These are phyloP conservation scores for Actinopyga echinites DNA, from an alignment of 53 echinoderm and acorn worm genomes.

Conservation along the genomic window DNA sequence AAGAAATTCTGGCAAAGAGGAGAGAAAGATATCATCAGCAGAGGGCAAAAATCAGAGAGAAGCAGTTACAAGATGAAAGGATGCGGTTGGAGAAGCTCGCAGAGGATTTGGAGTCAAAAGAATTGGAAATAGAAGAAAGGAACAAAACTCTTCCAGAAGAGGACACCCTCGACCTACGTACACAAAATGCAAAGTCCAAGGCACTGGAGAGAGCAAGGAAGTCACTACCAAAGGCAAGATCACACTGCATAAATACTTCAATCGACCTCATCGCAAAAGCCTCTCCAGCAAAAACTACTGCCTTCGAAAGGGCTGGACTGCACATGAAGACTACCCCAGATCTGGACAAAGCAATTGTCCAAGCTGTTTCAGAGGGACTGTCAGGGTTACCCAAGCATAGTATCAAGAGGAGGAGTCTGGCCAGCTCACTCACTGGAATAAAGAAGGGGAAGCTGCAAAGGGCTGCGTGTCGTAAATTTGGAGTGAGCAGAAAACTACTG, in stretches of 20 bases:
- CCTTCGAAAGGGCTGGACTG: conserved; percentile 24
- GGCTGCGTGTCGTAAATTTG: conserved; percentile 24
- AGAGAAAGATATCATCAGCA: too few species aligned
- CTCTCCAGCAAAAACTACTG: conserved; percentile 27
- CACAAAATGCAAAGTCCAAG: conserved; percentile 22
- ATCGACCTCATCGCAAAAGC: conserved; percentile 19
- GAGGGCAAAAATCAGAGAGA: too few species aligned
- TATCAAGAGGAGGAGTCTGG: conserved; percentile 19
- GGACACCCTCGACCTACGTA: conserved; percentile 7
- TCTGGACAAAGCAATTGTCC: background rate
- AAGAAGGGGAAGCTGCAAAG: conserved; percentile 43
- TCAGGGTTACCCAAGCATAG: conserved; percentile 22
- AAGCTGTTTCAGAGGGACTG: background rate
- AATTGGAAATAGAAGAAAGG: background rate
- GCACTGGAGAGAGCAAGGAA: conserved; percentile 21
- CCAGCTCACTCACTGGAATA: background rate
- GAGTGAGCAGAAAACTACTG: conserved; percentile 46
- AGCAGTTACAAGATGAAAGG: too few species aligned
- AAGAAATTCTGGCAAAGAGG: too few species aligned
- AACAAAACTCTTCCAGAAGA: conserved; percentile 26
- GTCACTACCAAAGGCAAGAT: conserved; percentile 17
- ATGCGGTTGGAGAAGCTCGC: background rate
- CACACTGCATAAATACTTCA: background rate
- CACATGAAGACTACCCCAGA: background rate
- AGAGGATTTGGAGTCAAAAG: background rate